phyloP scores from a whole-genome alignment of 1,140 invertebrate species.

The Drosophila parvula region DNA sequence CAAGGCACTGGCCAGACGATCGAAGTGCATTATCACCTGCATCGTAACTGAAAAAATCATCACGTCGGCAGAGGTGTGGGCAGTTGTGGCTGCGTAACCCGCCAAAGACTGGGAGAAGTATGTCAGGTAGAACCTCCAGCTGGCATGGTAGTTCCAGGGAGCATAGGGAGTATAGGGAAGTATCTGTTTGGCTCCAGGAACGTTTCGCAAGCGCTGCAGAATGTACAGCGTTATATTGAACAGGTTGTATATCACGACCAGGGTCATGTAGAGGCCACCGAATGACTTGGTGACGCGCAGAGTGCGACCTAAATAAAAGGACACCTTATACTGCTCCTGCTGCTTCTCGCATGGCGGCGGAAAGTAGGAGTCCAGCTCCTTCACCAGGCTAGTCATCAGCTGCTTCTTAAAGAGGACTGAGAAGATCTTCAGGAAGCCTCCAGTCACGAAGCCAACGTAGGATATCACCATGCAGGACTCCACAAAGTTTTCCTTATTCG shows the following conservation, averaged over 20 bases:
- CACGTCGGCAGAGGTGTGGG: constrained; percentile 61
- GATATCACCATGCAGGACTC: constrained; percentile 59
- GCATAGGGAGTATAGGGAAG: constrained; percentile 51
- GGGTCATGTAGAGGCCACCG: constrained; percentile 32
- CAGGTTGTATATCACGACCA: constrained; percentile 60
- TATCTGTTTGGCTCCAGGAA: constrained; percentile 15
- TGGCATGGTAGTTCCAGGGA: constrained; percentile 54
- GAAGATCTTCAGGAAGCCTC: constrained; percentile 59
- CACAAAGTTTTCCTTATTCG: constrained; percentile 43
- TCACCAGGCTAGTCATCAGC: constrained; percentile 35
- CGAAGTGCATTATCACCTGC: constrained; percentile 71
- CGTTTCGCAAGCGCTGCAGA: constrained; percentile 10
- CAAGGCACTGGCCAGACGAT: constrained; percentile 39
- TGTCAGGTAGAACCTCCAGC: constrained; percentile 38
- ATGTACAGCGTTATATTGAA: constrained; percentile 41
- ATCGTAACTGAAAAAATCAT: constrained; percentile 58
- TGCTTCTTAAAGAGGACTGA: constrained; percentile 44
- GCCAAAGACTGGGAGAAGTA: constrained; percentile 47
- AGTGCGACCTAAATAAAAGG: constrained; percentile 19
- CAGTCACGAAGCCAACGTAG: constrained; percentile 61
- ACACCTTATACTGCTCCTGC: constrained; percentile 35
- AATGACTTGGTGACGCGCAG: constrained; percentile 42
- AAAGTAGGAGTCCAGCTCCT: constrained; percentile 45
- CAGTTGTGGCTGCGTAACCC: constrained; percentile 54
- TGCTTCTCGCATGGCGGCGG: constrained; percentile 17